Percentiles rank a stretch among this genome's conserved stretches.
phyloP scores from a whole-genome alignment of 1,140 invertebrate species.

The Drosophila murphyi region DNA sequence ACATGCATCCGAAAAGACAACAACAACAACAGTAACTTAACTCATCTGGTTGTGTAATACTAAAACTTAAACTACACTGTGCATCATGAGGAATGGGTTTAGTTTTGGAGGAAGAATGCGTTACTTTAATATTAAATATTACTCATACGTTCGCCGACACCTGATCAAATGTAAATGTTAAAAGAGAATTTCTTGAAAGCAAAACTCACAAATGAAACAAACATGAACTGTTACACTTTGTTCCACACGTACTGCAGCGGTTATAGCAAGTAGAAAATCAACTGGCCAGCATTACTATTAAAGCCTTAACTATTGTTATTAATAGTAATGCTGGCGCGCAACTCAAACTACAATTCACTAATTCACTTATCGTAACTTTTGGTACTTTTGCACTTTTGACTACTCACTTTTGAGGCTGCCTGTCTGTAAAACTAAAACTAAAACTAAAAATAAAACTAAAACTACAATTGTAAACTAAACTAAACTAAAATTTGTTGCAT shows the following conservation, averaged over 20 bases:
- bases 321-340: constrained; percentile 28
- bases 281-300: constrained; percentile 3
- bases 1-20: constrained; percentile 46
- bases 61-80: constrained; percentile 12
- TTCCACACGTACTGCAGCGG: constrained; percentile 61
- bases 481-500: constrained; percentile 74
- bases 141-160: constrained; percentile 35
- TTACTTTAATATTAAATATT: constrained; percentile 50
- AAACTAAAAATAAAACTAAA: constrained; percentile 11
- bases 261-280: constrained; percentile 34
- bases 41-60: constrained; percentile 32
- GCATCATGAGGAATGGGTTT: constrained; percentile 15
- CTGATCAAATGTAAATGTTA: constrained; percentile 40
- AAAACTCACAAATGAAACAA: constrained; percentile 21
- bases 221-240: constrained; percentile 46
- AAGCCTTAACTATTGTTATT: neutral
- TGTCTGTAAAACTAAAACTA: constrained; percentile 13
- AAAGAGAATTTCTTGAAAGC: constrained; percentile 7
- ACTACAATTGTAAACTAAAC: constrained; percentile 41
- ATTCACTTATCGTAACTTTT: constrained; percentile 37
- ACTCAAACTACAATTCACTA: constrained; percentile 47
- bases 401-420: constrained; percentile 31
- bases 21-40: constrained; percentile 32
- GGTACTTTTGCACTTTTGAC: constrained; percentile 48
- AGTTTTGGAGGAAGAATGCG: constrained; percentile 15